Evolutionary conservation across 2,888 invertebrate species (phyloP), one percentile per base, ranked within the genome.

Genomic region (Ornithoptera alexandrae): DNA sequence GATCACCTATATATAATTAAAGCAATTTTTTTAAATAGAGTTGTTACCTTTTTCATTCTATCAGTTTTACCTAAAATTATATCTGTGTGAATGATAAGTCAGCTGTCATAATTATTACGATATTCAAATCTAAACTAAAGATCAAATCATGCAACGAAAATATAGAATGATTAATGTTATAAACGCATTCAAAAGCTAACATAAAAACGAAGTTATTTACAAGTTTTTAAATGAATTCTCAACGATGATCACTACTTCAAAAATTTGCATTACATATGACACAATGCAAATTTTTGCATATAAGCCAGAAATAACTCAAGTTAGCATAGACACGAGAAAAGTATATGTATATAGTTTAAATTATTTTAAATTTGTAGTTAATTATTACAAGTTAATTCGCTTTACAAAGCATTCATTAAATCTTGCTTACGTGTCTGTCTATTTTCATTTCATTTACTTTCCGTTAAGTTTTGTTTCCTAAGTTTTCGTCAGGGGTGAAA

Each of bases 1-100:
- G 73, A 74, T 71, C 72, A 72, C 71, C 30, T 62, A 30, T 24
- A 36, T 53, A 53, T 39, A 63, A 63, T 68, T 63, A 63, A 57
- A n/a, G 24, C 12, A 20, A 58, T 62, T 36, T 46, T 20, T 63
- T 58, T 58, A 46, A 15, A 15, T 3, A 10, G 0, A 12, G 46
- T 46, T 46, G 3, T 46, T 15, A 46, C 46, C 12, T 15, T 46
- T 46, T 15, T 46, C 15, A 46, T 46, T 46, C 12, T 3, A 15
- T 46, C 12, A 46, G 46, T 46, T 46, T 15, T 15, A 4, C 15
- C 15, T 46, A 46, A 46, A 15, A 10, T 12, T 12, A 46, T 46
- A 15, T 15, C 15, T 46, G 10, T 12, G 15, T 0, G 12, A 46
- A 12, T 46, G 3, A 30, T 30, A 5, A 30, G 30, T 5, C 30